Evolutionary conservation across 2,113 vertebrate species (phyloP).

Genomic region (Butorides virescens): DNA sequence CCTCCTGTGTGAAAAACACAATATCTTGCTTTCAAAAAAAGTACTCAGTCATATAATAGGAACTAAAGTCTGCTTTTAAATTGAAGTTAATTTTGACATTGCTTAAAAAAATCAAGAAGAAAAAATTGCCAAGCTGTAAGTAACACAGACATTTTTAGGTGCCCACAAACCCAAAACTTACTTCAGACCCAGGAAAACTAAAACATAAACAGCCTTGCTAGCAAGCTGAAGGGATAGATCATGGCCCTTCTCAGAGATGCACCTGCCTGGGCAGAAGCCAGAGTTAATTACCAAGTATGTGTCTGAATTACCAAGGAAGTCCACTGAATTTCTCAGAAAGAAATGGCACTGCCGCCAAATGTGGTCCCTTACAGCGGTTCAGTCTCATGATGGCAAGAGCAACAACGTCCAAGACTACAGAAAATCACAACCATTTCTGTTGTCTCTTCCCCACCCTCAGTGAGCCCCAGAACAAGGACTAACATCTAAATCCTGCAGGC

Average conservation of each 20-base stretch:
- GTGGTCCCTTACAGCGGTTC: accelerated
- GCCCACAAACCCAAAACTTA: background rate
- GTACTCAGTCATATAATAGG: background rate
- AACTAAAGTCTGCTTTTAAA: background rate
- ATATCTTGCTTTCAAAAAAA: background rate
- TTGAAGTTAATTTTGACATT: background rate
- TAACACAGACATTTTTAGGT: background rate
- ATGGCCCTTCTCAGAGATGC: background rate
- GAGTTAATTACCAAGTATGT: accelerated
- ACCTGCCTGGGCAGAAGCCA: background rate
- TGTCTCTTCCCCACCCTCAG: background rate
- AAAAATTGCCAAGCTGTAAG: accelerated
- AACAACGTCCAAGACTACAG: background rate
- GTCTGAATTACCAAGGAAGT: background rate
- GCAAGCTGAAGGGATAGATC: background rate
- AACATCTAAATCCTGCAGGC: accelerated
- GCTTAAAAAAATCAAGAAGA: background rate
- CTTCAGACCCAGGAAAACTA: background rate
- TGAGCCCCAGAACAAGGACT: background rate
- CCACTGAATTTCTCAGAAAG: background rate
- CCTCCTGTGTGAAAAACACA: background rate
- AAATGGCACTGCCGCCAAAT: background rate
- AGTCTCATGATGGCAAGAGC: background rate
- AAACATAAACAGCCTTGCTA: background rate
- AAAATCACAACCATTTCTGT: accelerated